These are phyloP conservation scores for Ginglymostoma cirratum DNA, from an alignment of 2,113 vertebrate genomes.

Conservation along the genomic window DNA sequence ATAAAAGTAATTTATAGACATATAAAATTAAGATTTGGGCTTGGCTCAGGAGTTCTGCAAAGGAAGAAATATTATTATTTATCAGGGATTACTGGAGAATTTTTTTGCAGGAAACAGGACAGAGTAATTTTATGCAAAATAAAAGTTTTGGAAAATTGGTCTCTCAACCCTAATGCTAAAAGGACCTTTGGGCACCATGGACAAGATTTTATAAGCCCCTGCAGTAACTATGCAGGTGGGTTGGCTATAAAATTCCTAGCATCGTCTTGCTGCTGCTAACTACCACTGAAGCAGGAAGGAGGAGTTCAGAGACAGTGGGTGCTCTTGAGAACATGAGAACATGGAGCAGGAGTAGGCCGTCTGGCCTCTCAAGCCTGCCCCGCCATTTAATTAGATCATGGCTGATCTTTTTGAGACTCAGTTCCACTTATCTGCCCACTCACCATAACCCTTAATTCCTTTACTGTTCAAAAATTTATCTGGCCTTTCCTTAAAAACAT, in stretches of 20 bases:
- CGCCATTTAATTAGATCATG: too few relatives aligned
- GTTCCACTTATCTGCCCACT: too few relatives aligned
- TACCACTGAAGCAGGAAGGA: neutral
- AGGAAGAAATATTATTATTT: neutral
- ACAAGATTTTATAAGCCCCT: too few relatives aligned
- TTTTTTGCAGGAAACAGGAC: neutral
- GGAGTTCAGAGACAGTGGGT: too few relatives aligned
- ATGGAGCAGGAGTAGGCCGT: too few relatives aligned
- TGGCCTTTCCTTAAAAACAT: too few relatives aligned
- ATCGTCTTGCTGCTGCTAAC: neutral
- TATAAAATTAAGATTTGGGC: neutral
- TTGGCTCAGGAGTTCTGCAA: neutral
- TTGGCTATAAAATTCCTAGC: neutral
- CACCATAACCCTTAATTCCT: too few relatives aligned
- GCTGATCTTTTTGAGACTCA: too few relatives aligned
- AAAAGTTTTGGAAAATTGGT: neutral
- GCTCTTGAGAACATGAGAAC: too few relatives aligned
- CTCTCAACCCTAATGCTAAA: neutral
- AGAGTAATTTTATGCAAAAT: neutral
- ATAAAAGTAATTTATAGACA: slow-evolving; percentile 10
- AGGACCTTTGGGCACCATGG: neutral
- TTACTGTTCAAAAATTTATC: too few relatives aligned
- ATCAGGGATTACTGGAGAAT: neutral
- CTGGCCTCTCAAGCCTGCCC: too few relatives aligned
- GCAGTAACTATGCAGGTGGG: too few relatives aligned